These are phyloP conservation scores for Anarhynchus alexandrinus DNA, from an alignment of 2,113 vertebrate species.

Conservation along the genomic window DNA sequence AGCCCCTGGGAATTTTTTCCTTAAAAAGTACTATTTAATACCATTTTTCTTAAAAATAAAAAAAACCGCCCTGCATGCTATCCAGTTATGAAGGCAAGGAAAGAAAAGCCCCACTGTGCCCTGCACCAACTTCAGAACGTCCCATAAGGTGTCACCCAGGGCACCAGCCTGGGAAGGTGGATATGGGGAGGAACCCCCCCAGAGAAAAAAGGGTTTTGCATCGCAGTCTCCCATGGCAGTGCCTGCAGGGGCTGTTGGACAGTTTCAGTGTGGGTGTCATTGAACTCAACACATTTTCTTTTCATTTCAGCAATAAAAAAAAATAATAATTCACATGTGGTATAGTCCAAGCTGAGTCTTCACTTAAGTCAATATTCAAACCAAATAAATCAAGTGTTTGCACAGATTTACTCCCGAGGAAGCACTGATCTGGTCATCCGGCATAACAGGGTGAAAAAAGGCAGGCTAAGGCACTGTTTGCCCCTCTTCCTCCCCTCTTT, in stretches of 20 bases:
- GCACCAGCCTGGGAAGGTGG: neutral
- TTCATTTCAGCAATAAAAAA: neutral
- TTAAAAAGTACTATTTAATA: neutral
- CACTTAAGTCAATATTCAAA: fast-evolving
- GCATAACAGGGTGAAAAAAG: neutral
- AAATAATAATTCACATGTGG: neutral
- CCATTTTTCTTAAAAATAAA: neutral
- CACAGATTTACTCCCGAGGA: neutral
- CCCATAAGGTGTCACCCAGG: fast-evolving
- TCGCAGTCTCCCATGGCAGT: fast-evolving
- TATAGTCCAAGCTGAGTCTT: neutral
- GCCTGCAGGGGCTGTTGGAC: neutral
- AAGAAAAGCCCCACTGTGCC: neutral
- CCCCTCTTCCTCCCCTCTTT: neutral
- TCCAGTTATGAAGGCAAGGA: neutral
- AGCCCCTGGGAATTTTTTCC: neutral
- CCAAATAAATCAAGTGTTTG: neutral
- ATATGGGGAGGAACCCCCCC: fast-evolving
- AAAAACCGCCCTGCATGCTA: fast-evolving
- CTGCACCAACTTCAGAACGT: neutral
- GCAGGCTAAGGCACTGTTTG: fast-evolving
- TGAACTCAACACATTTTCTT: neutral
- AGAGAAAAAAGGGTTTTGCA: neutral
- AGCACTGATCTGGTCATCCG: fast-evolving
- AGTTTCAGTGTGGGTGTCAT: fast-evolving